Evolutionary conservation across 1,140 invertebrate genomes (phyloP), one percentile per base, ranked within the genome.

Genomic region (Araneus ventricosus): DNA sequence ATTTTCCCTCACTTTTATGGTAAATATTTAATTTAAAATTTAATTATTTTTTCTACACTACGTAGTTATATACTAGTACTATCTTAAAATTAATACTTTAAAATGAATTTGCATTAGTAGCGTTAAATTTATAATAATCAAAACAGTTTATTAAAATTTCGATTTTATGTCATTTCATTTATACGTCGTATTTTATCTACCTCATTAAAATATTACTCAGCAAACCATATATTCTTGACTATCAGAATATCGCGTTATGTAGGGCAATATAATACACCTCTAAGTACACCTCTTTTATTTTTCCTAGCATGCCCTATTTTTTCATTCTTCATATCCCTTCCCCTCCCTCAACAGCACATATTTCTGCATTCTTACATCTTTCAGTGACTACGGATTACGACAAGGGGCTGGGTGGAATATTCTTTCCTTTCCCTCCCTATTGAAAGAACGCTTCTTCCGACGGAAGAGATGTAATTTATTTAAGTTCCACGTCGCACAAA

Each of bases 391-490:
- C 5, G 70, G 70, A 75, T 75, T 75, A 75, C 70, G 10, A 24
- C 22, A 8, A 75, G 30, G 70, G 20, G 37, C 3, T 0, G 20
- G 34, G 30, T 34, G 37, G 20, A 37, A 75, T 63, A 22, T 63
- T 63, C n/a, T 1, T 63, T n/a, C 59, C 20, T 63, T n/a, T 63
- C 22, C n/a, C 70, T 0, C 34, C 17, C 5, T 30, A 75, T 37
- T 37, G 70, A 75, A 67, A 37, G 70, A 75, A 75, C 30, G 34
- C 34, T 22, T 75, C 27, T 10, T 37, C 20, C 8, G 20, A 20
- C 17, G 4, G 20, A 75, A 37, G 70, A 75, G 70, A 5, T 34
- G 70, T 75, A 75, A 75, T 75, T 75, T 75, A 75, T 75, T 75
- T 75, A 75, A 14, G 70, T 75, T 75, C 70, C 17, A 20, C 70